Evolutionary conservation across 2,113 vertebrate species (phyloP), one percentile per base, ranked within the genome.

Genomic region (Talpa occidentalis): DNA sequence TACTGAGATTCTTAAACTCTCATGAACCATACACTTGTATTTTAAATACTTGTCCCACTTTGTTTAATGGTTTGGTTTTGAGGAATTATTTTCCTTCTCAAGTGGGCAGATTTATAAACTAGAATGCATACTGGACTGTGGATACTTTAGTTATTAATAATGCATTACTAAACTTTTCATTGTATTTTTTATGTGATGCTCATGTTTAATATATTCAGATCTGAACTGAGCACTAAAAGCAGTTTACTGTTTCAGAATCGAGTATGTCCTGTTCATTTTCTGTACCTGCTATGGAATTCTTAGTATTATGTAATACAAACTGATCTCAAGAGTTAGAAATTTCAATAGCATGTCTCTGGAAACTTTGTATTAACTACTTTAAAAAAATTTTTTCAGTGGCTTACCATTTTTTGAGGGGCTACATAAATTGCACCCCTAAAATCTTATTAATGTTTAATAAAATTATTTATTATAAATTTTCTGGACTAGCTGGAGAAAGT

Each of bases 401-500:
- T 94, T 93, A 59, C 93, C 80, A 87, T 76, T 97, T 97, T 97
- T 97, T 94, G 95, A 97, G 80, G 93, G 96, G 93, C 92, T 96
- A 95, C 94, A 95, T 92, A 98, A 98, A 97, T 97, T 98, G 94
- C 76, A 66, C 69, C 28, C 77, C 85, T 67, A 66, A 86, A 70
- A 56, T 64, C 52, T 87, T 81, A 80, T 62, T 78, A 89, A 91
- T 56, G 76, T 59, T 21, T 78, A 62, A 77, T 97, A 98, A 98
- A 98, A 97, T 97, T 97, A 94, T 97, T 98, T 98, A 96, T 97
- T 97, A 97, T 97, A 98, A 97, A 97, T 97, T 97, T 98, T 98
- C 96, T 96, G 95, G 79, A 94, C 96, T 98, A 97, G 95, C 96
- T 95, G 94, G 97, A 98, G 97, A 98, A 98, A 98, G 97, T 96